Conservation (phyloP, 35 echinoderm and acorn worm species). For the Chiridota heheva region DNA sequence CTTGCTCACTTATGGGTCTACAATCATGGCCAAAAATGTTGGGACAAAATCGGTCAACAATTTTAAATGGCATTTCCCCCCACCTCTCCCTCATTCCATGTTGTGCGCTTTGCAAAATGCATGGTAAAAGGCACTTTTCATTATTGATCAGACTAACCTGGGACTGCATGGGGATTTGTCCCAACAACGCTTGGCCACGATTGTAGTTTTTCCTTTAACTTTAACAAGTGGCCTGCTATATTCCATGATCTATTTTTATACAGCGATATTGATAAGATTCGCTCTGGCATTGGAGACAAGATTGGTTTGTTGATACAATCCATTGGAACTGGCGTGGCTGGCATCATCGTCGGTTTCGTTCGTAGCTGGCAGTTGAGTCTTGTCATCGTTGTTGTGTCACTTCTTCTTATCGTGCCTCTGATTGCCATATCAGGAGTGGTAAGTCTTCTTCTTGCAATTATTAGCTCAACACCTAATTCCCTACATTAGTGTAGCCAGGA, state of each 20-base stretch:
- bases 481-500: background rate
- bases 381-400: slow-evolving; percentile 73
- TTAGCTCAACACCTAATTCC: background rate
- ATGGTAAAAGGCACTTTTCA: background rate
- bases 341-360: slow-evolving; percentile 77
- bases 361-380: slow-evolving; percentile 79
- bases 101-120: no score
- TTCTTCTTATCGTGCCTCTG: slow-evolving; percentile 37
- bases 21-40: no score
- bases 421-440: slow-evolving; percentile 53
- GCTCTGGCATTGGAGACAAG: slow-evolving; percentile 84
- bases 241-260: background rate
- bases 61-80: no score
- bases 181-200: background rate
- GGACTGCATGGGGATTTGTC: background rate
- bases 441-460: background rate
- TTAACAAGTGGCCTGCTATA: background rate
- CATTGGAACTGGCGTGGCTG: slow-evolving; percentile 43
- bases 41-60: no score
- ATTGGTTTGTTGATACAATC: slow-evolving; percentile 52
- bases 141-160: background rate
- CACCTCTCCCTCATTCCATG: no score
- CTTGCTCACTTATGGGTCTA: no score
- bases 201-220: background rate
- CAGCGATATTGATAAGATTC: slow-evolving; percentile 92